Conservation (phyloP, 2,888 invertebrate species). For the Drosophila macrospina region DNA sequence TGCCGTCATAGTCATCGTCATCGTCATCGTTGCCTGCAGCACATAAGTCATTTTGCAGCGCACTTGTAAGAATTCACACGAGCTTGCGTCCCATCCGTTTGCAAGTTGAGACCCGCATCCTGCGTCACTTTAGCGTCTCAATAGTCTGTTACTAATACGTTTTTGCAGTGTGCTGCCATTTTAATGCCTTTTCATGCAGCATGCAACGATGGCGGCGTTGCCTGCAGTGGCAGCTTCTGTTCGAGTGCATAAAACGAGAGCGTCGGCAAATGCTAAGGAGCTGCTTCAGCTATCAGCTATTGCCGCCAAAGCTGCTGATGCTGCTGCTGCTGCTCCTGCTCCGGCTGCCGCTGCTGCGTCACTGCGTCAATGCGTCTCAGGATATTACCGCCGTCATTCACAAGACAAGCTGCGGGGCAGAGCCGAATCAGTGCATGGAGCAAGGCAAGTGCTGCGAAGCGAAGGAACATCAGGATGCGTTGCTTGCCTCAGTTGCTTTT, state of each 20-base stretch:
- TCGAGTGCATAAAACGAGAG: slow-evolving; percentile 73
- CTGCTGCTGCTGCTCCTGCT: too few species aligned
- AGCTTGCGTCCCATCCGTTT: slow-evolving; percentile 57
- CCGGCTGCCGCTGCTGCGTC: slow-evolving; percentile 37
- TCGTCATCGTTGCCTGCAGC: slow-evolving; percentile 56
- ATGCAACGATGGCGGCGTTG: slow-evolving; percentile 28
- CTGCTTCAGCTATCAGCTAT: slow-evolving; percentile 41
- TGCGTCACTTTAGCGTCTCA: slow-evolving; percentile 75
- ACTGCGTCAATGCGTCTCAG: slow-evolving; percentile 79
- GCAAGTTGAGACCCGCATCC: slow-evolving; percentile 38
- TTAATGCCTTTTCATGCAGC: slow-evolving; percentile 75
- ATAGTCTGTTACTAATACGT: slow-evolving; percentile 80
- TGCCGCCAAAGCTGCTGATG: slow-evolving; percentile 29
- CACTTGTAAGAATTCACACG: slow-evolving; percentile 79
- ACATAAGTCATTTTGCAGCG: slow-evolving; percentile 78
- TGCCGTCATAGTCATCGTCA: not conserved
- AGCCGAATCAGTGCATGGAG: not conserved
- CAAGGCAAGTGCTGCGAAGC: not conserved
- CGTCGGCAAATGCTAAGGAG: slow-evolving; percentile 48
- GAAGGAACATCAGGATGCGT: slow-evolving; percentile 11
- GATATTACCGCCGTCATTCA: slow-evolving; percentile 82
- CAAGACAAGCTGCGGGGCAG: slow-evolving; percentile 23
- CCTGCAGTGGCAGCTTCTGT: slow-evolving; percentile 63
- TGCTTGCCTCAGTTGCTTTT: slow-evolving; percentile 21
- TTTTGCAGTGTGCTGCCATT: slow-evolving; percentile 70